Base-by-base conservation (phyloP, 2,888 invertebrate genomes). In the Dysmachus trigonus region DNA sequence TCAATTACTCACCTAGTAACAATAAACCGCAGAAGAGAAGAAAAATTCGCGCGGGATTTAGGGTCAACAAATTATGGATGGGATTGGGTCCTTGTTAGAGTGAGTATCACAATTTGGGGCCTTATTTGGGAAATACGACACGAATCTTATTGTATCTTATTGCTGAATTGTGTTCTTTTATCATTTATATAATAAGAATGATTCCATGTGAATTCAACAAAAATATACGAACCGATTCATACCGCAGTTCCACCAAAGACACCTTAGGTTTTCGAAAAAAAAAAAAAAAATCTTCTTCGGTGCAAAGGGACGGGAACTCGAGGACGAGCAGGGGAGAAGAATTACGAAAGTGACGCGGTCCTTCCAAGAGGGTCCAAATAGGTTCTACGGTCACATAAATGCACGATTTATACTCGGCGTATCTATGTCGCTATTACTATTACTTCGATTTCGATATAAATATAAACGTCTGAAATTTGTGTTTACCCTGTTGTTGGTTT, bases 1-100 rank as follows among this genome's bases (percentile, higher is more conserved):
- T 79, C 51, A 79, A 22, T 62, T 85, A 85, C 62, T 85, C 85
- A 85, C 77, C 85, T 85, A 77, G 51, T 79, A 85, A 85, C 79
- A 79, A 85, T 51, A 51, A 79, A 62, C 30, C 31, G 71, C 35
- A 84, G 30, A n/a, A 73, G 30, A 5, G 27, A 7, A 18, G 5
- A 22, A 27, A 72, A 62, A 62, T 1, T 47, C n/a, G 47, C n/a
- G 47, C 47, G n/a, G 62, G 8, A 10, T 8, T 2, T 22, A 3
- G 10, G 22, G 62, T 62, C 27, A 62, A 62, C 27, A 62, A 62
- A 62, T 10, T 0, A 62, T 62, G 22, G 27, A 27, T 10, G 62
- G 62, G 18, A 27, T 18, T 22, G 53, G 53, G 22, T 53, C 47
- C 62, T 62, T 6, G 22, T 62, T 22, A 4, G 62, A 22, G 62